Base-by-base conservation (phyloP, 92 coral and sea anemone genomes). In the Pocillopora grandis region DNA sequence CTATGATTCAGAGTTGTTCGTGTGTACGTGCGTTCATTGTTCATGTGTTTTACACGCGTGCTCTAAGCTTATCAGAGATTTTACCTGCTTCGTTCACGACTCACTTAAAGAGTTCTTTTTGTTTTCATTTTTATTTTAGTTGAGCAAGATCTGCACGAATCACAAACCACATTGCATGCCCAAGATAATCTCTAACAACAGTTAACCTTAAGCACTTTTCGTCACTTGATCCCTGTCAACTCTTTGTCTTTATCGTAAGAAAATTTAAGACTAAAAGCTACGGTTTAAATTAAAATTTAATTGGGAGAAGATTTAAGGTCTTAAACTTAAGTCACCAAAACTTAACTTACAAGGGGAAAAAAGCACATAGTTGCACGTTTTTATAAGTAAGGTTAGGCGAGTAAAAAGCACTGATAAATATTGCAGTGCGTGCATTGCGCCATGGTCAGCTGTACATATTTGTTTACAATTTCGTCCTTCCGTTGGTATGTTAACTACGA, bases 1-100 rank as follows among this genome's bases (percentile, higher is more conserved):
- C 48, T 14, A 15, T 9, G 10, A 1, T 35, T 55, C 42, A 15
- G 21, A 2, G 55, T 17, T 15, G 10, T 21, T 2, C 12, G 14
- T 7, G 23, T 57, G 9, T 27, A 58, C 48, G 31, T 57, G 27
- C 78, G 37, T 57, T 56, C 72, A 63, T 19, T 20, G 60, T n/a
- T 49, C 52, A 55, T 49, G 31, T 31, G 2, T 23, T 14, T 63
- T n/a, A 5, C 16, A 5, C 27, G 31, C 48, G n/a, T 66, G 2
- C 73, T 69, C 18, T 1, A 5, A 37, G 20, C 57, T 27, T 14
- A 10, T 69, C 52, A 36, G 9, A 13, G 17, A 66, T 70, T 9
- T 12, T 70, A 10, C 80, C 56, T 76, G 27, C 80, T 61, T 76
- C 80, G 65, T 76, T 36, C 69, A 33, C 21, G 1, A 70, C 35